These are phyloP conservation scores for Zingel zingel DNA, from an alignment of 2,113 vertebrate species.

Conservation along the genomic window DNA sequence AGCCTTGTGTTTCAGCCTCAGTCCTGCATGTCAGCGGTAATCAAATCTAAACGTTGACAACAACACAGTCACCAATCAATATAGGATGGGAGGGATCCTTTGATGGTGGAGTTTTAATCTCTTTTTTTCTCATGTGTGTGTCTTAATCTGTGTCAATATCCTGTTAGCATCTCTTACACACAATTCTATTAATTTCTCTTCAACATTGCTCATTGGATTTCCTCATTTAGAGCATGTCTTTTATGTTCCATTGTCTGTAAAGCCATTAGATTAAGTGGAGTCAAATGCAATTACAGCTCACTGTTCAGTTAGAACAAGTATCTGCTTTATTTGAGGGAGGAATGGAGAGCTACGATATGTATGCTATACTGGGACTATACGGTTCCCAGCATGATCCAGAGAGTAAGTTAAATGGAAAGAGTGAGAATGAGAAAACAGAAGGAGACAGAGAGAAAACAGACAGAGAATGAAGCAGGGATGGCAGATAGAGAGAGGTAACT, in stretches of 20 bases:
- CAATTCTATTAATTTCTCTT: constrained; percentile 61
- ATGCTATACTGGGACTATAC: constrained; percentile 12
- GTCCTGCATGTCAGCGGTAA: constrained; percentile 84
- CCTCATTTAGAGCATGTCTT: constrained; percentile 60
- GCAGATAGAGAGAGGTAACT: not conserved
- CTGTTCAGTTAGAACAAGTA: constrained; percentile 26
- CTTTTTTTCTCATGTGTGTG: constrained; percentile 59
- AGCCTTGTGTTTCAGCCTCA: constrained; percentile 80
- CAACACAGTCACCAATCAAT: constrained; percentile 84
- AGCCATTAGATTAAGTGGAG: constrained; percentile 73
- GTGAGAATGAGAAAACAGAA: constrained; percentile 49
- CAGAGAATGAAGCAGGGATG: constrained; percentile 16
- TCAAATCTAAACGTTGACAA: constrained; percentile 87
- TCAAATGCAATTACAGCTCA: constrained; percentile 66
- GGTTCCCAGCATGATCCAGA: constrained; percentile 15
- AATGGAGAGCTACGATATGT: constrained; percentile 7
- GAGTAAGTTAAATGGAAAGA: constrained; percentile 23
- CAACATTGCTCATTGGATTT: constrained; percentile 55
- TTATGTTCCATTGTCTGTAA: constrained; percentile 63
- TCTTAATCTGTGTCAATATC: constrained; percentile 70
- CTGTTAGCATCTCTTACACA: constrained; percentile 66
- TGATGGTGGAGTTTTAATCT: constrained; percentile 81
- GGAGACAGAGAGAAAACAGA: constrained; percentile 25
- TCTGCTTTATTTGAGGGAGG: constrained; percentile 22
- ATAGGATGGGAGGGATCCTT: constrained; percentile 72